Evolutionary conservation across 2,888 invertebrate species (phyloP).

Genomic region (Lysandra coridon): DNA sequence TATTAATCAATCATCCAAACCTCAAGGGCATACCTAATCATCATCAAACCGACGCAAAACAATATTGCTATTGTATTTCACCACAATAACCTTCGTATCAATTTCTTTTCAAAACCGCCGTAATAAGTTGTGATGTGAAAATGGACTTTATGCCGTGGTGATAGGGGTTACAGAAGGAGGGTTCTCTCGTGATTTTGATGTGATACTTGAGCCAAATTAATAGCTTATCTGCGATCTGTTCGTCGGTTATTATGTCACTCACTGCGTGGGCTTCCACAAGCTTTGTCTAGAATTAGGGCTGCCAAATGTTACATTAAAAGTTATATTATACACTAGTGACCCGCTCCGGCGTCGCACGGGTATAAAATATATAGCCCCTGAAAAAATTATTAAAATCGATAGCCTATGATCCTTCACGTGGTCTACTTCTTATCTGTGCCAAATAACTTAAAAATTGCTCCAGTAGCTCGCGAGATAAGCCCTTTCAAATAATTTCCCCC

Average conservation of each 20-base stretch:
- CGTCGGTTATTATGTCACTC: slow-evolving; percentile 73
- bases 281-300: slow-evolving; percentile 58
- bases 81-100: slow-evolving; percentile 66
- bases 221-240: slow-evolving; percentile 72
- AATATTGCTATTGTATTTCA: slow-evolving; percentile 61
- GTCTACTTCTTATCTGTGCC: too few species aligned
- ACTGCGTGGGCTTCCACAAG: slow-evolving; percentile 57
- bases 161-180: slow-evolving; percentile 36
- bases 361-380: too few species aligned
- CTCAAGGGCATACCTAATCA: slow-evolving; percentile 56
- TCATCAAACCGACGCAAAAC: slow-evolving; percentile 57
- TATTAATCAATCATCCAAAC: slow-evolving; percentile 54
- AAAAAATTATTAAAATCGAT: too few species aligned
- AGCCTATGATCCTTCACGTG: too few species aligned
- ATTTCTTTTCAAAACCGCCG: slow-evolving; percentile 49
- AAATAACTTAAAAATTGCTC: too few species aligned
- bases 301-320: slow-evolving; percentile 35
- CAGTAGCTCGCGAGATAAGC: too few species aligned
- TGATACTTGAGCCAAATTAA: slow-evolving; percentile 77
- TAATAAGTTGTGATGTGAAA: slow-evolving; percentile 34
- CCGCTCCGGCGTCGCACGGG: too few species aligned
- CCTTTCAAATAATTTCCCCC: too few species aligned
- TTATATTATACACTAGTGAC: too few species aligned
- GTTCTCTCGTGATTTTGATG: slow-evolving; percentile 60
- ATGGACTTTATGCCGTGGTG: slow-evolving; percentile 37